Evolutionary conservation across 1,140 invertebrate genomes (phyloP), one percentile per base, ranked within the genome.

Genomic region (Drosophila nikananu): DNA sequence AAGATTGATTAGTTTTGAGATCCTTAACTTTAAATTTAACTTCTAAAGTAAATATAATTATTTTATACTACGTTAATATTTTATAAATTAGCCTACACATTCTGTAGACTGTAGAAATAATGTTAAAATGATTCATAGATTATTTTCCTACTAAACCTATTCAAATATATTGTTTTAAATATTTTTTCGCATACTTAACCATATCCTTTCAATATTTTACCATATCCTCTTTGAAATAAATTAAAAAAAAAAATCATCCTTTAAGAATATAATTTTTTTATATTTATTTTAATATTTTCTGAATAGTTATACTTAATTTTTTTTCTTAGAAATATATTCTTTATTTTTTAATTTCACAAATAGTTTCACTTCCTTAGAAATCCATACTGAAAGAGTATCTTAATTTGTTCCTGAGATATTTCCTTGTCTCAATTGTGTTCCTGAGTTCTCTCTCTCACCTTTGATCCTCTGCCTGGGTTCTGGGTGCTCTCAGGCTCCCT

Each of bases 391-490:
- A 21, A 58, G 61, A 10, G 60, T 55, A 35, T 60, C 9, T 17
- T 27, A 2, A 19, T 30, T 10, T 10, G 0, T 35, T 15, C 5
- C n/a, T 27, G 5, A 37, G 30, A 25, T 64, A 37, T 25, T 41
- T 30, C 19, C 51, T 58, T 37, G 5, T 42, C 46, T 15, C 55
- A 30, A 17, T 59, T 62, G 52, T 2, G 12, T 51, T 57, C 42
- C 55, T 58, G 52, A 32, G 23, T 5, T 44, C 27, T 27, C 23
- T 23, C 8, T 55, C 42, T 66, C 30, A 80, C 63, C 41, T 75
- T 61, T 35, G 68, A 32, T 75, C 57, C 61, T 62, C 70, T 48
- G 49, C 27, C 52, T 27, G 61, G 23, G 46, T 27, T 27, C 30
- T 10, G 30, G 30, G 9, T 12, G 6, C 35, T 37, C 35, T 12